Conservation (phyloP, 2,797 vertebrate genomes). For the Melanotaenia nigrans region DNA sequence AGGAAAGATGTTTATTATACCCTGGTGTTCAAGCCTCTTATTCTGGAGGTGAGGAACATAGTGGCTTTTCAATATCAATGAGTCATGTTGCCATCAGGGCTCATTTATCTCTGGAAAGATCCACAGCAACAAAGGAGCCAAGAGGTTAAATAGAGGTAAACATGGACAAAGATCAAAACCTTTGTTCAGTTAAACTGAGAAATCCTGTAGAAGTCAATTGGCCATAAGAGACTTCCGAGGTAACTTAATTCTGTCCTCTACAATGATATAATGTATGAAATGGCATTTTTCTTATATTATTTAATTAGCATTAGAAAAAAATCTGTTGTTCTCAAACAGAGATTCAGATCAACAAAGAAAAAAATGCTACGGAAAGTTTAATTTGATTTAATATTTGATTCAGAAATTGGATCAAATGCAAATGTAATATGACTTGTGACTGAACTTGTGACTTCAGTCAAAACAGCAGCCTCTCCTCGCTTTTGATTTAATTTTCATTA, state of each 20-base stretch:
- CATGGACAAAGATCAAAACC: slow-evolving; percentile 45
- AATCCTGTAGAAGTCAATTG: slow-evolving; percentile 34
- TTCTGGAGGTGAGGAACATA: slow-evolving; percentile 45
- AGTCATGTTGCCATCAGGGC: slow-evolving; percentile 30
- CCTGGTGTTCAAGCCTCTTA: slow-evolving; percentile 25
- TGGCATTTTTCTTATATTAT: neutral
- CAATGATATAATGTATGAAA: slow-evolving; percentile 26
- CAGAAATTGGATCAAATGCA: slow-evolving; percentile 15
- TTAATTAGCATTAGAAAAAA: neutral
- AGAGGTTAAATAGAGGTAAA: slow-evolving; percentile 33
- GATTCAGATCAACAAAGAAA: slow-evolving; percentile 1
- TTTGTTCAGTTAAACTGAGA: slow-evolving; percentile 29
- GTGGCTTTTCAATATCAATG: slow-evolving; percentile 43
- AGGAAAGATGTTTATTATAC: slow-evolving; percentile 24
- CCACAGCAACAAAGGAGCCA: slow-evolving; percentile 38
- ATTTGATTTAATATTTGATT: slow-evolving; percentile 20
- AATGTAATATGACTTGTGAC: slow-evolving; percentile 15
- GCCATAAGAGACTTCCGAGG: slow-evolving; percentile 23
- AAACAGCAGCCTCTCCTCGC: neutral
- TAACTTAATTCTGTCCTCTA: slow-evolving; percentile 17
- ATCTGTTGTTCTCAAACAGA: neutral
- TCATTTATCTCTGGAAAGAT: slow-evolving; percentile 46
- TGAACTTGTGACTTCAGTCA: slow-evolving; percentile 18
- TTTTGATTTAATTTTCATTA: slow-evolving; percentile 20
- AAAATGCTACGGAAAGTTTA: slow-evolving; percentile 23